Percentiles rank a stretch among this genome's conserved stretches.
These are phyloP conservation scores for Zenarchopterus dispar DNA, from an alignment of 2,797 vertebrate species.

Conservation along the genomic window DNA sequence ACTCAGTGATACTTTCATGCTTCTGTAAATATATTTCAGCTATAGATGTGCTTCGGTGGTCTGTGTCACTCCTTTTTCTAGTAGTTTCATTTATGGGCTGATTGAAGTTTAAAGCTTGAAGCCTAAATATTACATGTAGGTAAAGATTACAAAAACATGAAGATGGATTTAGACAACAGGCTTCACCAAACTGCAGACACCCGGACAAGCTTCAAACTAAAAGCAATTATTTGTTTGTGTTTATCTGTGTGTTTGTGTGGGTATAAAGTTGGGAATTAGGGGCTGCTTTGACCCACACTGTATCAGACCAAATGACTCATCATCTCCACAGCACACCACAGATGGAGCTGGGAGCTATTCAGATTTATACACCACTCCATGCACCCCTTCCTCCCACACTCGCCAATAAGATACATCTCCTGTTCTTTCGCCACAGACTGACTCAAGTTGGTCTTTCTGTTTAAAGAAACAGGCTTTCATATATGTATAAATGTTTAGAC, in stretches of 20 bases:
- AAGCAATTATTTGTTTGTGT: conserved; percentile 8
- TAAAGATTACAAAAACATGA: background rate
- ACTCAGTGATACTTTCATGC: background rate
- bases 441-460: conserved; percentile 48
- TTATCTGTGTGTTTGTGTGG: conserved; percentile 5
- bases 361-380: conserved; percentile 55
- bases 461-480: conserved; percentile 42
- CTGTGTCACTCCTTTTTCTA: background rate
- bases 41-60: background rate
- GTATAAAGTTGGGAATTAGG: conserved; percentile 45
- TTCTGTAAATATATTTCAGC: conserved; percentile 13
- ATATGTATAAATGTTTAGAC: conserved; percentile 19
- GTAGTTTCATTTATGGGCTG: background rate
- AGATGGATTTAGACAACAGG: background rate
- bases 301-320: conserved; percentile 62
- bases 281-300: conserved; percentile 51
- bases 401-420: conserved; percentile 31
- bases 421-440: conserved; percentile 31
- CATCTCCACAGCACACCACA: conserved; percentile 60
- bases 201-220: conserved; percentile 18
- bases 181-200: conserved; percentile 40
- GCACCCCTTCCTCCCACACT: conserved; percentile 53
- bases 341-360: conserved; percentile 67
- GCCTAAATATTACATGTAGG: background rate
- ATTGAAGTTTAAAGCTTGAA: background rate